Evolutionary conservation across 2,113 vertebrate genomes (phyloP), one percentile per base, ranked within the genome.

Genomic region (Ictalurus punctatus): DNA sequence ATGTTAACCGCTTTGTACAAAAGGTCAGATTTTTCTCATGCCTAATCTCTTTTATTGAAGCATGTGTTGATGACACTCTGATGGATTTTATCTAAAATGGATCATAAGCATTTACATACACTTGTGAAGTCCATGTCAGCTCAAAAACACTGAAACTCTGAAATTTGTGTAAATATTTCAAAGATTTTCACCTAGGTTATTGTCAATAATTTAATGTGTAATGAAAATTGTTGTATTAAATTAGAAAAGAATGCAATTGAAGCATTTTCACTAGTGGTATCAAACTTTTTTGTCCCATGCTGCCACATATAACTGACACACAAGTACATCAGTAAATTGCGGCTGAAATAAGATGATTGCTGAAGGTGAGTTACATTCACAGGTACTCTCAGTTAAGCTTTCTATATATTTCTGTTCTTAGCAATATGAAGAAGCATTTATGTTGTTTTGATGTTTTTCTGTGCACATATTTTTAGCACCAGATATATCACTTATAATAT

Each of bases 391-490:
- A 63, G 44, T 86, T 54, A 27, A 52, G 27, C 17, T 14, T 19
- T 54, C 16, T 54, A 23, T 34, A n/a, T 85, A 56, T 85, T 54
- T 80, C 27, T 80, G 27, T n/a, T 81, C 8, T 13, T 1, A 54
- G 40, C 61, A 48, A 30, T 52, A 85, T 34, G 19, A 65, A 6
- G 21, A 63, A 67, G 52, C 61, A 87, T 92, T 91, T 92, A 90
- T 90, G 90, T 85, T 93, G 86, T 93, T 91, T 92, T 89, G 90
- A 87, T 89, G 86, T 84, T 44, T 93, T 92, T 89, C 90, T 91
- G 88, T 92, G 89, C 88, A n/a, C 90, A 92, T 85, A 91, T 92
- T 91, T 86, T 92, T 92, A 84, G 48, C 84, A 87, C 87, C 73
- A 23, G 80, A 73, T 17, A 7, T 86, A 85, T 86, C 14, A 71